Conservation (phyloP, 2,797 vertebrate genomes). For the Poecilia velifera region DNA sequence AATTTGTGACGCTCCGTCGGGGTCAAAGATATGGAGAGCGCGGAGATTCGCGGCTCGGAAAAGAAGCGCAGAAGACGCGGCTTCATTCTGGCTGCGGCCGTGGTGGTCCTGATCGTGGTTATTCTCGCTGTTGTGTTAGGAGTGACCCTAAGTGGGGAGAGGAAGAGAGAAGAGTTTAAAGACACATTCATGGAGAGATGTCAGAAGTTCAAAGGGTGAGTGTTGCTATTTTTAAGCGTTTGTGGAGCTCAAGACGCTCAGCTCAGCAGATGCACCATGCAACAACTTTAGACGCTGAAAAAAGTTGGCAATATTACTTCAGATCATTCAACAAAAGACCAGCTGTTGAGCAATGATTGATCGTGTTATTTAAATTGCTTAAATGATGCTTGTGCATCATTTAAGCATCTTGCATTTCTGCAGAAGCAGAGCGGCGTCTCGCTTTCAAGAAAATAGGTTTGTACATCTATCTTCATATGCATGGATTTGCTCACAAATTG, state of each 20-base stretch:
- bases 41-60: fast-evolving
- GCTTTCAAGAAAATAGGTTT: neutral
- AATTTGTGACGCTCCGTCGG: neutral
- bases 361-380: neutral
- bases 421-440: neutral
- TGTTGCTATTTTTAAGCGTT: neutral
- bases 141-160: neutral
- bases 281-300: neutral
- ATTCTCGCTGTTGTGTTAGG: constrained; percentile 12
- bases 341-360: neutral
- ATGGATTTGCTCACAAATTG: neutral
- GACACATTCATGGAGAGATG: constrained; percentile 28
- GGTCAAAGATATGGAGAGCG: constrained; percentile 37
- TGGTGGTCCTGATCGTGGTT: neutral
- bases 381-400: neutral
- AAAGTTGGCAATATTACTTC: neutral
- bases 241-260: neutral
- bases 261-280: neutral
- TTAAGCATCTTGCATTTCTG: neutral
- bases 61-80: constrained; percentile 13
- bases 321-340: neutral
- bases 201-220: constrained; percentile 42
- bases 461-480: neutral
- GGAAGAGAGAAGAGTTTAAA: neutral
- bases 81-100: fast-evolving